These are phyloP conservation scores for Falco biarmicus DNA, from an alignment of 2,797 vertebrate species.

Conservation along the genomic window DNA sequence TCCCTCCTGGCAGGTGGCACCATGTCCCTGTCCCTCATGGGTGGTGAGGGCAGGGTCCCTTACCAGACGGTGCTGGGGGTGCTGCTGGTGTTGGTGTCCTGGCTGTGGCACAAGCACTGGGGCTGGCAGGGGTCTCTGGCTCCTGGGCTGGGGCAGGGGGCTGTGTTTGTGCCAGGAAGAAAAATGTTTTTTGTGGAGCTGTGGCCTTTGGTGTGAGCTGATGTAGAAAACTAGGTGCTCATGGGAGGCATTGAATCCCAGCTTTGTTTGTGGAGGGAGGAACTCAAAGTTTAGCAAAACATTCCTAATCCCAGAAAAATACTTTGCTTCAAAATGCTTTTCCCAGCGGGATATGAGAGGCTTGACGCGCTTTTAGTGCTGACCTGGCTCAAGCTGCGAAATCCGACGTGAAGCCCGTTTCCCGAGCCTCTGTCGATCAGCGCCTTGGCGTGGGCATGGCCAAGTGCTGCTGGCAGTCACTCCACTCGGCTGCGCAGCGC, in stretches of 20 bases:
- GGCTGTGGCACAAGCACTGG: neutral
- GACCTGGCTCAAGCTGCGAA: neutral
- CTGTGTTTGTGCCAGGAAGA: neutral
- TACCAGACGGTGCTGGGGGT: neutral
- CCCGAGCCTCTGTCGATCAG: neutral
- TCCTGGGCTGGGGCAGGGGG: fast-evolving
- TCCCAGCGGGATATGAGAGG: constrained; percentile 11
- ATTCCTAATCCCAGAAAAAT: neutral
- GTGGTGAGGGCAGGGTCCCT: neutral
- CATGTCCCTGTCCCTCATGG: fast-evolving
- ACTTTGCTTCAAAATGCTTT: constrained; percentile 16
- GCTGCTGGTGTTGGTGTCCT: neutral
- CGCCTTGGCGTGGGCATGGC: constrained; percentile 52
- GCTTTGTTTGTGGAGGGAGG: neutral
- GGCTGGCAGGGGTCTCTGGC: neutral
- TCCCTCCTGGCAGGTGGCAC: neutral
- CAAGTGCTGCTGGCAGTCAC: constrained; percentile 73
- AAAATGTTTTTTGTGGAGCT: neutral
- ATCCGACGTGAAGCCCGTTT: constrained; percentile 36
- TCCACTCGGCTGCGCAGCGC: constrained; percentile 29
- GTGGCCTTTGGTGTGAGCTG: neutral
- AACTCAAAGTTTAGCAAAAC: constrained; percentile 47
- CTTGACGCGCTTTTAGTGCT: neutral
- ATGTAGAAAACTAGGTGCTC: fast-evolving
- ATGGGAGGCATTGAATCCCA: neutral